These are phyloP conservation scores for Penaeus monodon DNA, from an alignment of 2,888 invertebrate genomes.

Conservation along the genomic window DNA sequence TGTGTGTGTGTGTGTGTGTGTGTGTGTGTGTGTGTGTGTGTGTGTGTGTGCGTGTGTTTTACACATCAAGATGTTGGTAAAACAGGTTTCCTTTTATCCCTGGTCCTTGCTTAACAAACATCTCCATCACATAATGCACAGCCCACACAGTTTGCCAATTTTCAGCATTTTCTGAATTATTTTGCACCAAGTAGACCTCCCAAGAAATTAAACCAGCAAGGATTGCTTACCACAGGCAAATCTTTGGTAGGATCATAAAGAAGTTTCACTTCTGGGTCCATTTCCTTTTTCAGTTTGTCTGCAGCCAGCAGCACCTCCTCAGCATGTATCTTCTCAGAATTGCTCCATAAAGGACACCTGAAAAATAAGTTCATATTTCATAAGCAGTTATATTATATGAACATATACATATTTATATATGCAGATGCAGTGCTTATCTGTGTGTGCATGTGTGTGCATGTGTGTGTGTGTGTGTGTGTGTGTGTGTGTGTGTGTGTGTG, in stretches of 20 bases:
- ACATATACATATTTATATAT: neutral
- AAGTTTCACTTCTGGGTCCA: conserved; percentile 65
- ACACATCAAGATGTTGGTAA: too few species aligned
- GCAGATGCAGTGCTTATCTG: neutral
- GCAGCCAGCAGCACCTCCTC: conserved; percentile 66
- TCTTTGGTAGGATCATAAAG: conserved; percentile 66
- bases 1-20: too few species aligned
- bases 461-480: too few species aligned
- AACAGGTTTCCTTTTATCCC: too few species aligned
- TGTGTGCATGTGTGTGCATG: too few species aligned
- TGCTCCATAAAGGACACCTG: conserved; percentile 65
- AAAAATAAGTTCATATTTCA: neutral
- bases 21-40: neutral
- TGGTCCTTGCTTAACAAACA: neutral
- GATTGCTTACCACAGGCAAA: conserved; percentile 53
- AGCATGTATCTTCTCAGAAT: conserved; percentile 66
- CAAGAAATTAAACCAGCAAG: neutral
- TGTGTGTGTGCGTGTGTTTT: neutral
- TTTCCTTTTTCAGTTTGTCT: conserved; percentile 65
- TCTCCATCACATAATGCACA: too few species aligned
- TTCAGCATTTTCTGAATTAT: neutral
- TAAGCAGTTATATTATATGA: neutral
- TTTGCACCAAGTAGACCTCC: neutral
- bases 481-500: too few species aligned
- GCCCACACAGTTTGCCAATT: too few species aligned